Evolutionary conservation across 2,797 vertebrate species (phyloP), one percentile per base, ranked within the genome.

Genomic region (Poliocrania exsul): DNA sequence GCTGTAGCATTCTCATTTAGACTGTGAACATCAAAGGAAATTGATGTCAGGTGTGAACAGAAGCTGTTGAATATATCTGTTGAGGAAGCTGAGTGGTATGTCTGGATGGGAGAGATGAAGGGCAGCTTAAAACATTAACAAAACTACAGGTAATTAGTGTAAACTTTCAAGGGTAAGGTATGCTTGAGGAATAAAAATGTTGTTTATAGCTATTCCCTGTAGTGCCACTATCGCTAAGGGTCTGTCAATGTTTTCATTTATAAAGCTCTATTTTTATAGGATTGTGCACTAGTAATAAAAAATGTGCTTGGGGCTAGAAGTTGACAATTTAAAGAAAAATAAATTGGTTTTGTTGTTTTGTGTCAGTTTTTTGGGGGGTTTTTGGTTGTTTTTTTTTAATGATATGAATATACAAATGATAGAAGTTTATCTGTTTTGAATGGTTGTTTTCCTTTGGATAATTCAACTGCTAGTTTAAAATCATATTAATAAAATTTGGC

Each of bases 21-120:
- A 90, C 97, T 97, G 98, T 96, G 98, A 98, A 98, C 98, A 99
- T 99, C 98, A 99, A 99, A 99, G 98, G 97, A 98, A 98, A 98
- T 97, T 97, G 98, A 98, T 98, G 98, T 98, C 98, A 98, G 98
- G 98, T 98, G 98, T 98, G 98, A 98, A 98, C 97, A 97, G 96
- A 97, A 98, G 98, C 98, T 98, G 98, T 97, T 98, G 98, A 98
- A 96, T 98, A 97, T 98, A 98, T 98, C 97, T 98, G 96, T 97
- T 97, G 97, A 98, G 95, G 97, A 98, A 97, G 96, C 97, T 97
- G 97, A 97, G 95, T 96, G 89, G 93, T 96, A 95, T 96, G 97
- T 97, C 97, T 98, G 95, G 91, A 91, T 98, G 95, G 97, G 96
- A 94, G 95, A 98, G 97, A 96, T 98, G 97, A 98, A 97, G 97